Percentiles rank a stretch among this genome's conserved stretches.
Evolutionary conservation across 2,113 vertebrate genomes (phyloP).

Genomic region (Nyctibius bracteatus): DNA sequence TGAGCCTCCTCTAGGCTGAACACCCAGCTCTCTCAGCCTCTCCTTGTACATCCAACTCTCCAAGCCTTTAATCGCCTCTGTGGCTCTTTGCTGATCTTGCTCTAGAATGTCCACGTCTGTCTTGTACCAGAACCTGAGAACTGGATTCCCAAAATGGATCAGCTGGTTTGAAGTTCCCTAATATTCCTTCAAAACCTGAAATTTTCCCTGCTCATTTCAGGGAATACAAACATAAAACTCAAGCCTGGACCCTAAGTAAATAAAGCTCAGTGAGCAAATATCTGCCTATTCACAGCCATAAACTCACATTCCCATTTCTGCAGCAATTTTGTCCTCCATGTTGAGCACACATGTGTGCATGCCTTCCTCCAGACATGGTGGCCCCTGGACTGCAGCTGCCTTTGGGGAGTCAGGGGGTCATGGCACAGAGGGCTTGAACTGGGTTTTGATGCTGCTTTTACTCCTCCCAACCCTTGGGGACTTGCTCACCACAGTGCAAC

Average conservation of each 20-base stretch:
- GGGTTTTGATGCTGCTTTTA: neutral
- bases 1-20: no score
- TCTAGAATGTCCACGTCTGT: neutral
- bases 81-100: neutral
- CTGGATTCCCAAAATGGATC: neutral
- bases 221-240: neutral
- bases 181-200: neutral
- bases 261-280: neutral
- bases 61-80: neutral
- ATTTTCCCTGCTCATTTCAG: neutral
- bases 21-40: no score
- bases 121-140: neutral
- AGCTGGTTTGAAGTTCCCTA: neutral
- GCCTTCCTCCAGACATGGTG: neutral
- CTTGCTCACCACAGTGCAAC: neutral
- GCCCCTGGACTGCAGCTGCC: neutral
- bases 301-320: neutral
- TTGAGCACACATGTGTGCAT: neutral
- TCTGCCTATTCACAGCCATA: neutral
- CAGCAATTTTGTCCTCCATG: neutral
- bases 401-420: neutral
- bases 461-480: neutral
- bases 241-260: neutral
- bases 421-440: neutral
- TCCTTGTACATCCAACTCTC: rapidly evolving